These are phyloP conservation scores for Leptestheria dahalacensis DNA, from an alignment of 1,140 invertebrate species.

Conservation along the genomic window DNA sequence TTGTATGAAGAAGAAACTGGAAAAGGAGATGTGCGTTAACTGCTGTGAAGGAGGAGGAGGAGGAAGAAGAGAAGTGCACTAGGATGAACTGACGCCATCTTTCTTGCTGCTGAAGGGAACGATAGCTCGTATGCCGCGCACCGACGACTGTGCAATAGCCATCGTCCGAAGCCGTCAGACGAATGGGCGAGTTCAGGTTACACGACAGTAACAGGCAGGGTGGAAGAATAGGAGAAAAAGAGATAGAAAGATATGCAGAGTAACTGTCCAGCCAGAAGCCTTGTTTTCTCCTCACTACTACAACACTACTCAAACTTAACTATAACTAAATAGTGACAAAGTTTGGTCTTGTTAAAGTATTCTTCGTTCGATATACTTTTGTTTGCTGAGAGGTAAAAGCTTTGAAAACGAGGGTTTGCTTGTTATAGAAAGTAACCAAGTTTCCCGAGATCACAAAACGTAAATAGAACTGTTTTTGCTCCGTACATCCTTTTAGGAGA, in stretches of 20 bases:
- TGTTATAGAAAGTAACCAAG: too few relatives aligned
- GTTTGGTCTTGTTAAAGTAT: too few relatives aligned
- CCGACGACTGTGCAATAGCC: constrained; percentile 48
- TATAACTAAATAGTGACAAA: too few relatives aligned
- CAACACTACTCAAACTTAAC: too few relatives aligned
- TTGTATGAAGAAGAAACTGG: background rate
- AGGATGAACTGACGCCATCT: constrained; percentile 28
- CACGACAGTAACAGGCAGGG: background rate
- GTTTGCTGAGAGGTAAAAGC: too few relatives aligned
- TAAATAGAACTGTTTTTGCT: too few relatives aligned
- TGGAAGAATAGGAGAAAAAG: background rate
- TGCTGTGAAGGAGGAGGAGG: background rate
- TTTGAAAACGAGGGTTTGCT: too few relatives aligned
- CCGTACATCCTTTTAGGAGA: too few relatives aligned
- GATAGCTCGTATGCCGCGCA: constrained; percentile 71
- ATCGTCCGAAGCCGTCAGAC: background rate
- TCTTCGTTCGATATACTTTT: too few relatives aligned
- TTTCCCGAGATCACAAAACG: too few relatives aligned
- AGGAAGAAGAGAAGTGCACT: constrained; percentile 13
- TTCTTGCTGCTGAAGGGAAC: constrained; percentile 62
- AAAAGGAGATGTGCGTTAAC: background rate
- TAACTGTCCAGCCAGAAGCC: background rate
- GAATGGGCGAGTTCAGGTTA: background rate
- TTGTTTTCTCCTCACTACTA: too few relatives aligned
- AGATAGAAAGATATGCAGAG: background rate